phyloP scores from a whole-genome alignment of 2,888 invertebrate species.

The Aelia acuminata region DNA sequence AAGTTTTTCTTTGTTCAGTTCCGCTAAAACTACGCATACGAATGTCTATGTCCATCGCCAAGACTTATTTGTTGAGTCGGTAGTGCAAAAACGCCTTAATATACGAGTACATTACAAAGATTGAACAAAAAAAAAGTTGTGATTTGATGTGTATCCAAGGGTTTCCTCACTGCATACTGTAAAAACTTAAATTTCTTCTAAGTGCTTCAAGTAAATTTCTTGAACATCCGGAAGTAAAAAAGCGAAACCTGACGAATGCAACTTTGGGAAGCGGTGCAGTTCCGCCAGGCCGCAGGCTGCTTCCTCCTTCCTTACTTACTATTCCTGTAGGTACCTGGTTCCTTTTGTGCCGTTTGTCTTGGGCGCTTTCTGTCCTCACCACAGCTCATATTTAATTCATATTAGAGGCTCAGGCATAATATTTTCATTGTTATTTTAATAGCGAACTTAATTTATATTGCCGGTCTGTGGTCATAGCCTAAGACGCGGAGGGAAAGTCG shows the following conservation, averaged over 20 bases:
- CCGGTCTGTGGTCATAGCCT: background rate
- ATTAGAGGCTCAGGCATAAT: background rate
- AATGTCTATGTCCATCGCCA: too few species aligned
- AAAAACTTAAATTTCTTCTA: too few species aligned
- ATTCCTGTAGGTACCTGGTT: background rate
- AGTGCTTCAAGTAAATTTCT: background rate
- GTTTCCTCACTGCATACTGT: too few species aligned
- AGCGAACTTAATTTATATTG: conserved; percentile 17
- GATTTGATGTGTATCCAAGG: too few species aligned
- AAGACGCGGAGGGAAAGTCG: background rate
- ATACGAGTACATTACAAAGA: too few species aligned
- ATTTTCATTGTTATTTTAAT: conserved; percentile 46
- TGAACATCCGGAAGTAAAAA: background rate
- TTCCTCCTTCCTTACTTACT: background rate
- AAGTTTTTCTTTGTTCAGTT: too few species aligned
- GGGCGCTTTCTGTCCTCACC: background rate
- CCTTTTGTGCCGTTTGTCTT: conserved; percentile 30
- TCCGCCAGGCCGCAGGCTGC: background rate
- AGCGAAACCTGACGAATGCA: background rate
- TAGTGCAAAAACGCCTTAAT: too few species aligned
- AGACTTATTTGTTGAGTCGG: too few species aligned
- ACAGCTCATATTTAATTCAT: conserved; percentile 9
- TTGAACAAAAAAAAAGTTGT: too few species aligned
- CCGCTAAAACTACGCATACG: too few species aligned
- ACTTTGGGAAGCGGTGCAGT: background rate